Percentiles rank a stretch among this genome's conserved stretches.
Conservation (phyloP, 2,888 invertebrate genomes). For the Byasa hedistus region DNA sequence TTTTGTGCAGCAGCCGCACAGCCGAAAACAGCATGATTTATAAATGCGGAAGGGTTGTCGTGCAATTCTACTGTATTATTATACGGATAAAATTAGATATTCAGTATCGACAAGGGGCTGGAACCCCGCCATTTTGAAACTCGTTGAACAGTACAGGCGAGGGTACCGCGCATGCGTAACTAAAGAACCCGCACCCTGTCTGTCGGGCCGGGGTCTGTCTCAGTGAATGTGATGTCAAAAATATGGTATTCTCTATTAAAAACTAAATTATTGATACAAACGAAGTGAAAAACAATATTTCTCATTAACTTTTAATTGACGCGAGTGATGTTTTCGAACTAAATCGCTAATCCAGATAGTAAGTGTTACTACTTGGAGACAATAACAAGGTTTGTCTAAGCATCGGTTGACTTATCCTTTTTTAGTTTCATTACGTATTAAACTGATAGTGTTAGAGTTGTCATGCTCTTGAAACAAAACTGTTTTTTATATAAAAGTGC, state of each 20-base stretch:
- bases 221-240: slow-evolving; percentile 74
- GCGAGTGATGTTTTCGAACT: slow-evolving; percentile 31
- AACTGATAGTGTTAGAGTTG: not conserved
- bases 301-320: not conserved
- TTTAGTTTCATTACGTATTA: slow-evolving; percentile 35
- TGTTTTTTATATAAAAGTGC: slow-evolving; percentile 3
- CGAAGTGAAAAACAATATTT: not conserved
- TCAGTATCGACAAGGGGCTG: slow-evolving; percentile 76
- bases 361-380: slow-evolving; percentile 44
- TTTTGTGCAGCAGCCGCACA: too few relatives aligned
- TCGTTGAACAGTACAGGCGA: slow-evolving; percentile 59
- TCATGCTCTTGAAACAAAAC: not conserved
- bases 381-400: slow-evolving; percentile 67
- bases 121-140: slow-evolving; percentile 74
- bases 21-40: too few relatives aligned
- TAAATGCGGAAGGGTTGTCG: slow-evolving; percentile 41
- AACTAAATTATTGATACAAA: slow-evolving; percentile 32
- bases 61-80: slow-evolving; percentile 57
- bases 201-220: slow-evolving; percentile 71
- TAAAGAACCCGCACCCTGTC: slow-evolving; percentile 68
- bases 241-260: slow-evolving; percentile 77
- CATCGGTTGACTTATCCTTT: slow-evolving; percentile 46
- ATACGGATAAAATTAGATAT: slow-evolving; percentile 78
- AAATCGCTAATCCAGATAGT: slow-evolving; percentile 26
- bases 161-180: slow-evolving; percentile 74